Percentiles rank a stretch among this genome's conserved stretches.
phyloP scores from a whole-genome alignment of 2,797 vertebrate species.

The Brotogeris chrysoptera region DNA sequence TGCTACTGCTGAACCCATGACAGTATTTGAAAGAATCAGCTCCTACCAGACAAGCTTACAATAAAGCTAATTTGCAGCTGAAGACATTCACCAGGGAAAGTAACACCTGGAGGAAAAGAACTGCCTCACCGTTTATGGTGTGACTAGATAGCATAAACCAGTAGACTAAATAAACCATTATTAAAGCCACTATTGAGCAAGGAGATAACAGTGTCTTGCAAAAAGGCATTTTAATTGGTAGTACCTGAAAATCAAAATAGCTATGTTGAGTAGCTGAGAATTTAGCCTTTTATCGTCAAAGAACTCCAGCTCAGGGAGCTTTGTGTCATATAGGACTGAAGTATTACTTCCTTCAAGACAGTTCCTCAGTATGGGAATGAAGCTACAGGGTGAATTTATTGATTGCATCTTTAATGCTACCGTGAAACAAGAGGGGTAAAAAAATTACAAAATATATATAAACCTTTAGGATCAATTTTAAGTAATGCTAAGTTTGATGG shows the following conservation, averaged over 20 bases:
- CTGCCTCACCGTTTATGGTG: not conserved
- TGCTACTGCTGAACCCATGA: too few relatives aligned
- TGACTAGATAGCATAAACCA: not conserved
- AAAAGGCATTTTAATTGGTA: not conserved
- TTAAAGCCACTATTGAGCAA: not conserved
- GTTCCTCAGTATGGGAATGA: fast-evolving
- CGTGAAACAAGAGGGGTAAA: too few relatives aligned
- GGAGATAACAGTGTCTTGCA: not conserved
- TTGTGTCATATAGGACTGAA: not conserved
- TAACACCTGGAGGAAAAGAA: not conserved
- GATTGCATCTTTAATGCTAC: not conserved
- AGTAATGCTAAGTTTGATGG: too few relatives aligned
- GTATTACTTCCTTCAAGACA: not conserved
- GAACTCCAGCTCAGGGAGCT: not conserved
- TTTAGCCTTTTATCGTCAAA: not conserved
- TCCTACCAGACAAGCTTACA: not conserved
- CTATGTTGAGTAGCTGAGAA: not conserved
- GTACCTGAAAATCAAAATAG: not conserved
- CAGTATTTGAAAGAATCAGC: not conserved
- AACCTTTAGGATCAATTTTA: too few relatives aligned
- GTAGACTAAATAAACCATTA: not conserved
- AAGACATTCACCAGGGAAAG: not conserved
- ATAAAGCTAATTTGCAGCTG: not conserved
- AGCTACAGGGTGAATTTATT: not conserved
- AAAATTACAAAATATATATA: too few relatives aligned